Conservation (phyloP, 1,140 invertebrate species). For the Aleiodes sp. region DNA sequence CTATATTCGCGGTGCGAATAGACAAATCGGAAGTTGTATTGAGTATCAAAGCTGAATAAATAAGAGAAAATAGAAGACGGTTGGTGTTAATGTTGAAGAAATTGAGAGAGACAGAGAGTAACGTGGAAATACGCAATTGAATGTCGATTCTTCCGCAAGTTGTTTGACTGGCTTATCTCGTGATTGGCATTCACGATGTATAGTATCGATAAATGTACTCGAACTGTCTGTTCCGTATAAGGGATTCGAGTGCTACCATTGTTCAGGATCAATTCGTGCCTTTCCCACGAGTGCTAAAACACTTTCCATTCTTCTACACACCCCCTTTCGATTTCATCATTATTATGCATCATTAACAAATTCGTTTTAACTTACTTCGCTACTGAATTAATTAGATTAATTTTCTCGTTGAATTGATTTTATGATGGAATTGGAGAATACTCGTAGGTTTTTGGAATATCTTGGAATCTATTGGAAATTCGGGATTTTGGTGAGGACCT, state of each 20-base stretch:
- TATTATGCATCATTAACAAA: neutral
- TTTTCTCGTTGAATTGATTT: too few relatives aligned
- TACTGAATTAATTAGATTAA: too few relatives aligned
- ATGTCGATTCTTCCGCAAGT: conserved; percentile 9
- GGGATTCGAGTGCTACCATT: conserved; percentile 34
- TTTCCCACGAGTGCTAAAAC: conserved; percentile 37
- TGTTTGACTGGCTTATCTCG: neutral
- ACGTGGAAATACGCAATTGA: neutral
- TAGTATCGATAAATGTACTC: conserved; percentile 38
- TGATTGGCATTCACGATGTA: conserved; percentile 33
- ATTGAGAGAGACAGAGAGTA: neutral
- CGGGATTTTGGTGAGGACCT: too few relatives aligned
- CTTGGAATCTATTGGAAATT: too few relatives aligned
- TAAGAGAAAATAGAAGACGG: conserved; percentile 5
- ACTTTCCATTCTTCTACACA: conserved; percentile 34
- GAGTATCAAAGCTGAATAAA: too few relatives aligned
- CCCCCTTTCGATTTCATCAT: conserved; percentile 31
- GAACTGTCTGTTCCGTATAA: conserved; percentile 38
- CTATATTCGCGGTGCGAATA: neutral
- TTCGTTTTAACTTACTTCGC: too few relatives aligned
- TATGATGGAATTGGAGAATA: too few relatives aligned
- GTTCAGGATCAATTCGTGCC: conserved; percentile 39
- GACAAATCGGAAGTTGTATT: too few relatives aligned
- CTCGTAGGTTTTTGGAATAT: too few relatives aligned
- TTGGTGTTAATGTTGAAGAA: neutral